phyloP scores from a whole-genome alignment of 2,888 invertebrate species.

The Calephelis perditalis region DNA sequence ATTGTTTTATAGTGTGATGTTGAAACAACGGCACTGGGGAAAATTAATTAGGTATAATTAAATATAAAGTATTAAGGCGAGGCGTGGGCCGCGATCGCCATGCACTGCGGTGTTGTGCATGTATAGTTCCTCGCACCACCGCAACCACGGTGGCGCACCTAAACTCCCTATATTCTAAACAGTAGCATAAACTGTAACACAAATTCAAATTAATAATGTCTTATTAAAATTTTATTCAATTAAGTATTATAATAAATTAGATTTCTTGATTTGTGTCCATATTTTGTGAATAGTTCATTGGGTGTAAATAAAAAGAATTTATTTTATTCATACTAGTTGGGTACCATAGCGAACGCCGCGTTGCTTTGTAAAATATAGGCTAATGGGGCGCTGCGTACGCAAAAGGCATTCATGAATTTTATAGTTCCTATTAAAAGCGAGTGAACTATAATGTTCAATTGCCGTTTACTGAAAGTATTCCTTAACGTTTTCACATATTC shows the following conservation, averaged over 20 bases:
- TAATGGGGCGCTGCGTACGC: conserved; percentile 40
- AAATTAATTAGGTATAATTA: conserved; percentile 60
- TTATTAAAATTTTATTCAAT: conserved; percentile 56
- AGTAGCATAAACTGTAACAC: conserved; percentile 71
- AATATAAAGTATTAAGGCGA: conserved; percentile 70
- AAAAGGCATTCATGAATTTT: conserved; percentile 74
- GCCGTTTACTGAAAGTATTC: conserved; percentile 74
- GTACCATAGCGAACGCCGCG: conserved; percentile 47
- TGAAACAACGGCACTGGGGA: conserved; percentile 67
- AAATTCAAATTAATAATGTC: conserved; percentile 53
- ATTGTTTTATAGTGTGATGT: conserved; percentile 48
- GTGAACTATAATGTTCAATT: conserved; percentile 78
- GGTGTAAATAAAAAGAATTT: conserved; percentile 62
- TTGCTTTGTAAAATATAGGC: conserved; percentile 52
- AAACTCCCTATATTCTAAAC: conserved; percentile 75
- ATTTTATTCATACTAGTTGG: conserved; percentile 69
- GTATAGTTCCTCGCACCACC: conserved; percentile 77
- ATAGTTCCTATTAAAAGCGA: conserved; percentile 78
- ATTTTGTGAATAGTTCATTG: conserved; percentile 60
- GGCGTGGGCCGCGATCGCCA: conserved; percentile 55
- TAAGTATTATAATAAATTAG: conserved; percentile 53
- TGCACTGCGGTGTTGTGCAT: conserved; percentile 74
- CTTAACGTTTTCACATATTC: conserved; percentile 76
- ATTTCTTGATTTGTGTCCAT: conserved; percentile 57
- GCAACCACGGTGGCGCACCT: conserved; percentile 66